Conservation (phyloP, 2,113 vertebrate species). For the Protobothrops mucrosquamatus region DNA sequence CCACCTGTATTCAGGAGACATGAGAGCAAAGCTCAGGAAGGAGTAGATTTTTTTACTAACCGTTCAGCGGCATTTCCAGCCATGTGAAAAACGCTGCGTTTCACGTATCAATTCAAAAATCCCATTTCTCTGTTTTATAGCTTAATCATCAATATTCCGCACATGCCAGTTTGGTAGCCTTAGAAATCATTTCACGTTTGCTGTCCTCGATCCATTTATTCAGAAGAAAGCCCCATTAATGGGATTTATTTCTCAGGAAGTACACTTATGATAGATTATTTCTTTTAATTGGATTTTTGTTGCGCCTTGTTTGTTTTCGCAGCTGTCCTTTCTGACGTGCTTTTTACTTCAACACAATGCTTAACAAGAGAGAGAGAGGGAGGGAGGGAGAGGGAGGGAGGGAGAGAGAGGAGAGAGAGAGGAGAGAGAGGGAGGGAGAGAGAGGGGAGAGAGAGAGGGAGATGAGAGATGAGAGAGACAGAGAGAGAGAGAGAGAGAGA, state of each 20-base stretch:
- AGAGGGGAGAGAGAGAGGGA: no score
- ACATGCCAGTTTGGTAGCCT: constrained; percentile 42
- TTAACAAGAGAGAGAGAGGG: constrained; percentile 45
- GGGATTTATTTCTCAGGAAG: background rate
- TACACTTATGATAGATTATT: background rate
- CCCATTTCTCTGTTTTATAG: background rate
- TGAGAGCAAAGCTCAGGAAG: background rate
- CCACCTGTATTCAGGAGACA: no score
- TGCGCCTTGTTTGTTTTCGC: constrained; percentile 34
- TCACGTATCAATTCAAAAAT: background rate
- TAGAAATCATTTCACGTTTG: background rate
- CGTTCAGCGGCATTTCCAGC: background rate
- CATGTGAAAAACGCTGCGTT: background rate
- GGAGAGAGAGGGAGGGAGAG: no score
- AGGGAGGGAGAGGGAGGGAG: no score
- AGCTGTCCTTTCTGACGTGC: constrained; percentile 51
- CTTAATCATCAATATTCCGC: constrained; percentile 56
- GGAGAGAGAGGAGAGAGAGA: no score
- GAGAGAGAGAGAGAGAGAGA: rapidly evolving
- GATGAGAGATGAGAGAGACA: no score
- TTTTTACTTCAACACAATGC: constrained; percentile 46
- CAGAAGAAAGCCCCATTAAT: background rate
- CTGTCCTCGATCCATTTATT: constrained; percentile 37
- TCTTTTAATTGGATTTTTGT: background rate
- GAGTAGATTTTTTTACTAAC: background rate